Evolutionary conservation across 2,888 invertebrate species (phyloP).

Genomic region (Napeogenes inachia): DNA sequence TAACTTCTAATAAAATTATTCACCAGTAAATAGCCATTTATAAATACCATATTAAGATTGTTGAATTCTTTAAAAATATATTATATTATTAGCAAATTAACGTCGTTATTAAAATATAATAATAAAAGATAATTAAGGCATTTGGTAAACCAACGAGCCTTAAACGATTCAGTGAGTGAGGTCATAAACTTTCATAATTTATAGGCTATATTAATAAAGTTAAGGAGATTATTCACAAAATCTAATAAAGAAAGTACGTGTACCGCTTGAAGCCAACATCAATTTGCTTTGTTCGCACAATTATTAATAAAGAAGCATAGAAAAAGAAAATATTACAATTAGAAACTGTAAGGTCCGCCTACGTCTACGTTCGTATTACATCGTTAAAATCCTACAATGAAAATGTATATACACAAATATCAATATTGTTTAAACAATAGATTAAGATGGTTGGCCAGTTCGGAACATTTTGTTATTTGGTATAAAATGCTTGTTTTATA

Average conservation of each 20-base stretch:
- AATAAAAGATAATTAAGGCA: too few species aligned
- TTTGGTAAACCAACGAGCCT: background rate
- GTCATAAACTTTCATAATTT: conserved; percentile 15
- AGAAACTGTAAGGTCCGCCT: conserved; percentile 10
- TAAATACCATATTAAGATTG: too few species aligned
- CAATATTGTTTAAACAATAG: background rate
- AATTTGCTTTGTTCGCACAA: conserved; percentile 47
- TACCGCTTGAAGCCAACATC: conserved; percentile 49
- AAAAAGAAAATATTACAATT: conserved; percentile 45
- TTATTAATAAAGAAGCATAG: conserved; percentile 40
- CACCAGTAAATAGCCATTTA: too few species aligned
- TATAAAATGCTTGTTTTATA: too few species aligned
- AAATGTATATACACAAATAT: background rate
- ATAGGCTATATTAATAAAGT: conserved; percentile 17
- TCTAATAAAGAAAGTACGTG: conserved; percentile 43
- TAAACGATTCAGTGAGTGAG: conserved; percentile 1
- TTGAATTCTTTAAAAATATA: too few species aligned
- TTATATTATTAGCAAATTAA: too few species aligned
- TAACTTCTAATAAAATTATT: too few species aligned
- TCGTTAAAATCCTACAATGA: background rate
- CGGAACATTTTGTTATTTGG: too few species aligned
- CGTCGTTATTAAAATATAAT: too few species aligned
- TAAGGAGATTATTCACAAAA: conserved; percentile 17
- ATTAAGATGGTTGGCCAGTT: too few species aligned
- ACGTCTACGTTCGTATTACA: conserved; percentile 5